Percentiles rank a stretch among this genome's conserved stretches.
Evolutionary conservation across 2,797 vertebrate species (phyloP).

Genomic region (Chrosomus eos): DNA sequence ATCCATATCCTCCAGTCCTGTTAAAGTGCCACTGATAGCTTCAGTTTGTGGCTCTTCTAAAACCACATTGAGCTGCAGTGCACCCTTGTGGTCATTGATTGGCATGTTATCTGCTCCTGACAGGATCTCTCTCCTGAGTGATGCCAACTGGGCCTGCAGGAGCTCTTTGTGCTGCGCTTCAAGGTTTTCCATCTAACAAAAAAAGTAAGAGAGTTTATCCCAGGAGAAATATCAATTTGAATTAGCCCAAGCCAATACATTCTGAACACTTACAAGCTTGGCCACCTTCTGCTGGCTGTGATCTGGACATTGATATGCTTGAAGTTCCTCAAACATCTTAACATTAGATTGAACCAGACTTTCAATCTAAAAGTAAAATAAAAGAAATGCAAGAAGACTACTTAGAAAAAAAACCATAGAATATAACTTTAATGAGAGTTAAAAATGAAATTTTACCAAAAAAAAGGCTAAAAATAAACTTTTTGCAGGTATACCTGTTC

Average conservation of each 20-base stretch:
- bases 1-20: conserved; percentile 55
- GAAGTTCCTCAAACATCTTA: conserved; percentile 64
- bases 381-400: neutral
- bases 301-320: conserved; percentile 55
- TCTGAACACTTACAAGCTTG: conserved; percentile 61
- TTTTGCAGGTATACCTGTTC: conserved; percentile 55
- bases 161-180: conserved; percentile 59
- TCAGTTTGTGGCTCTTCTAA: conserved; percentile 36
- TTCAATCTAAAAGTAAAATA: conserved; percentile 53
- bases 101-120: conserved; percentile 33
- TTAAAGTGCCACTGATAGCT: conserved; percentile 31
- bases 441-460: neutral
- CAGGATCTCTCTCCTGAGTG: conserved; percentile 57
- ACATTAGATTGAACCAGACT: conserved; percentile 59
- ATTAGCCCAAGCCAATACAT: too few relatives aligned
- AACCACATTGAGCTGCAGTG: conserved; percentile 45
- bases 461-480: neutral
- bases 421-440: neutral
- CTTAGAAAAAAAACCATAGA: neutral
- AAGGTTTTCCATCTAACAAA: conserved; percentile 58
- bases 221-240: neutral
- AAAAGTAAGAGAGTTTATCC: neutral
- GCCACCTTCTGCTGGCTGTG: conserved; percentile 62
- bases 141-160: conserved; percentile 60
- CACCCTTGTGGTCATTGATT: conserved; percentile 52